Conservation (phyloP, 2,888 invertebrate species). For the Tyria jacobaeae region DNA sequence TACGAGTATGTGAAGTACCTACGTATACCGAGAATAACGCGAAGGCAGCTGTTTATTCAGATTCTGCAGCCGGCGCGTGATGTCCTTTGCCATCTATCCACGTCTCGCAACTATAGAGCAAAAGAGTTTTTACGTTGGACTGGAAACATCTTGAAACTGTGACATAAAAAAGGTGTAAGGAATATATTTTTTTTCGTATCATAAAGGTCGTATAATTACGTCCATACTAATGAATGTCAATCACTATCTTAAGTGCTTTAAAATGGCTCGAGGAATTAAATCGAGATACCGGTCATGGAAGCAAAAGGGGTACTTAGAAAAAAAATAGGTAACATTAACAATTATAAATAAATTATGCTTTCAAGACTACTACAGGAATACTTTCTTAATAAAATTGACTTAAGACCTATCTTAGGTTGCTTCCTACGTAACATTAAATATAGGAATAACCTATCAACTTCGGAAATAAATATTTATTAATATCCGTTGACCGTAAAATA, state of each 20-base stretch:
- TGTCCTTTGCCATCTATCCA: no score
- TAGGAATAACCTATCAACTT: background rate
- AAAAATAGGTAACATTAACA: background rate
- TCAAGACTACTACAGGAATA: background rate
- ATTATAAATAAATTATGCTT: background rate
- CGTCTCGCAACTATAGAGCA: no score
- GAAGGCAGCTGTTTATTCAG: no score
- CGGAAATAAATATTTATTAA: conserved; percentile 2
- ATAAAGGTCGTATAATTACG: no score
- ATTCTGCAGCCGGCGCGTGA: no score
- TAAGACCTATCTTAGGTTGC: background rate
- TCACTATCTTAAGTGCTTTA: background rate
- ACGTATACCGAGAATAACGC: no score
- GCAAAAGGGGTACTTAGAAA: background rate
- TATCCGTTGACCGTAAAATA: background rate
- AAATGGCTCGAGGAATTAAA: background rate
- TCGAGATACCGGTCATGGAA: background rate
- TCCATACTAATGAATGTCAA: background rate
- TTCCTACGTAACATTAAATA: background rate
- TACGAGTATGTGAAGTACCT: no score
- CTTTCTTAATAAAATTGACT: background rate
- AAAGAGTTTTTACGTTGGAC: no score
- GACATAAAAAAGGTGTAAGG: no score
- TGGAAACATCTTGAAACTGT: no score
- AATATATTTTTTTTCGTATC: no score